A percentile compares a stretch with the other conserved stretches of the same genome.
phyloP scores from a whole-genome alignment of 2,113 vertebrate species.

The Lepus europaeus region DNA sequence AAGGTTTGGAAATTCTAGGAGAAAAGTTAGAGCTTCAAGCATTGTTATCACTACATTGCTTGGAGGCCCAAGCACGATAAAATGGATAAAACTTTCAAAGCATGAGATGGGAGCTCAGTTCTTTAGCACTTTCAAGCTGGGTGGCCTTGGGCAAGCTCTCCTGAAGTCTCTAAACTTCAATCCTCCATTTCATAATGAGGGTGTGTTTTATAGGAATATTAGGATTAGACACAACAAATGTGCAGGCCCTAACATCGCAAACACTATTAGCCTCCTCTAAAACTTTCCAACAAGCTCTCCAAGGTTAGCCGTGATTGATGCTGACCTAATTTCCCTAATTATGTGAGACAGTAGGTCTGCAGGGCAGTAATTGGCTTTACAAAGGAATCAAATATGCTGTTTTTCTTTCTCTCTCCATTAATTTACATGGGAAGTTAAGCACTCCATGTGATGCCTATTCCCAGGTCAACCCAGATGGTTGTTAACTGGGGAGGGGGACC shows the following conservation, averaged over 20 bases:
- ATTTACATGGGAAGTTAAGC: not conserved
- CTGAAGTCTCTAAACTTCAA: not conserved
- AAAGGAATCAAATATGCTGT: not conserved
- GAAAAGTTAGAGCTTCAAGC: not conserved
- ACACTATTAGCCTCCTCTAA: conserved; percentile 54
- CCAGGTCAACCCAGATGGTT: not conserved
- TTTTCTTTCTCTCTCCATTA: conserved; percentile 53
- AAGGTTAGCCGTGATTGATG: conserved; percentile 31
- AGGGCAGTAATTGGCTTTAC: conserved; percentile 53
- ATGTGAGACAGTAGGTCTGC: conserved; percentile 8
- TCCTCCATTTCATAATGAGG: not conserved
- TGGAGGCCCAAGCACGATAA: not conserved
- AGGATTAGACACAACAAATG: not conserved
- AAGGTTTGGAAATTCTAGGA: not conserved
- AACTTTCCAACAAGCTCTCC: conserved; percentile 40
- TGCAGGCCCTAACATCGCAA: not conserved
- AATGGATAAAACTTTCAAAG: not conserved
- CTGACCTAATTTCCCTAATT: conserved; percentile 72
- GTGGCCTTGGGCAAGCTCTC: not conserved
- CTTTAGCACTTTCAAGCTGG: not conserved
- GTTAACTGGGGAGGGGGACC: not conserved
- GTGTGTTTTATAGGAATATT: not conserved
- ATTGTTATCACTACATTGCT: not conserved
- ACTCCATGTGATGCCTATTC: not conserved
- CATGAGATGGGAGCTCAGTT: not conserved